Conservation (phyloP, 2,888 invertebrate species). For the Xanthia togata region DNA sequence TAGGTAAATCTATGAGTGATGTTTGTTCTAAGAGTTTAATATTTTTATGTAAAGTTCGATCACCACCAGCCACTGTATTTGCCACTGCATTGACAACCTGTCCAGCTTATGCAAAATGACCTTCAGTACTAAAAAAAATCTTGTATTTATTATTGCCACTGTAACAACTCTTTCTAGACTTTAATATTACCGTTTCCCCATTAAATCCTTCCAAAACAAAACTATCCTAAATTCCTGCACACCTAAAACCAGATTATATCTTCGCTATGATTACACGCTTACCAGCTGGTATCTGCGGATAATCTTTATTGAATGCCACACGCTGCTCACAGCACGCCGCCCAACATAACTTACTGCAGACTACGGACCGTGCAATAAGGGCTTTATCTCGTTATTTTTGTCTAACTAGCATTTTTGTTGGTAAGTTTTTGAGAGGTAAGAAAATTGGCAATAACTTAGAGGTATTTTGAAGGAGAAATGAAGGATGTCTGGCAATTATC, state of each 20-base stretch:
- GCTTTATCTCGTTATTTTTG: slow-evolving; percentile 65
- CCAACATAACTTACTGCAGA: slow-evolving; percentile 69
- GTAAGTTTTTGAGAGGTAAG: slow-evolving; percentile 39
- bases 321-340: slow-evolving; percentile 84
- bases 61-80: neutral
- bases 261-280: slow-evolving; percentile 60
- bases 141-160: neutral
- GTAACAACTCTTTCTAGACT: neutral
- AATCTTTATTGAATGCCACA: slow-evolving; percentile 89
- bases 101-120: neutral
- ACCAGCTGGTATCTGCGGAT: slow-evolving; percentile 78
- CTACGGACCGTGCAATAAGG: slow-evolving; percentile 63
- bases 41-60: neutral
- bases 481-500: neutral
- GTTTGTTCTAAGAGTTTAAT: neutral
- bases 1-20: neutral
- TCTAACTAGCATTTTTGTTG: slow-evolving; percentile 55
- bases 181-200: neutral
- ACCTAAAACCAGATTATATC: slow-evolving; percentile 54
- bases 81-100: neutral
- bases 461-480: slow-evolving; percentile 19
- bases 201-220: slow-evolving; percentile 18
- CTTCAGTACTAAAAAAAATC: neutral
- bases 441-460: slow-evolving; percentile 48
- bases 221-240: slow-evolving; percentile 35